Evolutionary conservation across 2,888 invertebrate species (phyloP), one percentile per base, ranked within the genome.

Genomic region (Xylota segnis): DNA sequence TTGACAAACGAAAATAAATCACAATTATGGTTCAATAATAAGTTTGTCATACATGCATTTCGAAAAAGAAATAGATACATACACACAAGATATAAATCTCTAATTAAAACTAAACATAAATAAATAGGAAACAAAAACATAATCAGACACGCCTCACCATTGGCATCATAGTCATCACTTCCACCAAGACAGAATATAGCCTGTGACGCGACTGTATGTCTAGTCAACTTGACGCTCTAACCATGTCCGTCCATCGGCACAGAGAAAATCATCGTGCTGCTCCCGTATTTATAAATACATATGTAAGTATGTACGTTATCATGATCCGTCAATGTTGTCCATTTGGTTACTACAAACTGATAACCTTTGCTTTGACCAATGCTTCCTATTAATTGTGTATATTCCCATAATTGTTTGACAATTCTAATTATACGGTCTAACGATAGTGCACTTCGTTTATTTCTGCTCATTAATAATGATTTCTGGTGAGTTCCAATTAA

Each of bases 381-480:
- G 71, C 37, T 76, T 65, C 70, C 70, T 81, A 84, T 81, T 78
- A 81, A 84, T 81, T 76, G 81, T 66, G 71, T 61, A 43, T 47
- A 40, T 84, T 86, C 81, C 66, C 84, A 86, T 86, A 86, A 81
- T 86, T 72, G 72, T 72, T 79, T 86, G 81, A 86, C 81, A 76
- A 81, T 71, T 65, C 81, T 71, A 86, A 86, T 86, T 86, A 81
- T 76, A 86, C 72, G 81, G 81, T 86, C 66, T 43, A 71, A 27
- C 40, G 76, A 86, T 71, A 66, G 56, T 34, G 59, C 43, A 59
- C 58, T 59, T 71, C 37, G 43, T 61, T 77, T 77, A 43, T 52
- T 72, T 77, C 43, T 56, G 70, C 63, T 84, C 58, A 75, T 65
- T 79, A 75, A 32, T 14, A 14, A 6, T 32, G 43, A 83, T 59